These are phyloP conservation scores for Kryptolebias ocellatus DNA, from an alignment of 2,797 vertebrate genomes.

Conservation along the genomic window DNA sequence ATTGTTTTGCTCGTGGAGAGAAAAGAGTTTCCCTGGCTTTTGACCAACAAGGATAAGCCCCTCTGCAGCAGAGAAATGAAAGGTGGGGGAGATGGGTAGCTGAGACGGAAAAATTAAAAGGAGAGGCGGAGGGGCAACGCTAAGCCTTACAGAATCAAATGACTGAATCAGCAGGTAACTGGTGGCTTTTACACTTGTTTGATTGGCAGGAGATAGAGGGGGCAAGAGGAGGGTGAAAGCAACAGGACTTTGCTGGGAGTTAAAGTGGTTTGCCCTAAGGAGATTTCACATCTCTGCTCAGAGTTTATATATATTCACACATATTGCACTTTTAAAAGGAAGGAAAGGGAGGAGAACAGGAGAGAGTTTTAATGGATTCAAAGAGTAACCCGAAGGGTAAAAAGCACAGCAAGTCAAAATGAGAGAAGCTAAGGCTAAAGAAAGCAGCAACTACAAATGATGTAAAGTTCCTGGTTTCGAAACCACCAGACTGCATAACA, in stretches of 20 bases:
- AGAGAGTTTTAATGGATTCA: background rate
- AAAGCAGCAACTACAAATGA: background rate
- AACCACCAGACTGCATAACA: background rate
- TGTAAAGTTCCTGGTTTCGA: background rate
- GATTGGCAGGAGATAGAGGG: constrained; percentile 14
- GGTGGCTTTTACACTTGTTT: constrained; percentile 72
- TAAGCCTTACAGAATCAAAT: constrained; percentile 41
- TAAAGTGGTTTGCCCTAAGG: background rate
- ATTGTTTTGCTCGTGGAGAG: constrained; percentile 72
- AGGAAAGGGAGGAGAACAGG: background rate
- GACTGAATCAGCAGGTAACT: constrained; percentile 61
- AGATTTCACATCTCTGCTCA: background rate
- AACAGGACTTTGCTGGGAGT: background rate
- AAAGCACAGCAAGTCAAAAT: background rate
- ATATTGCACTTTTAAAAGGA: background rate
- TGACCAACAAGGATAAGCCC: constrained; percentile 69
- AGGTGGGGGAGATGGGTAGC: constrained; percentile 44
- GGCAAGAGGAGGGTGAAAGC: constrained; percentile 1
- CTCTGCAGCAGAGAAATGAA: constrained; percentile 51
- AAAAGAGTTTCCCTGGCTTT: constrained; percentile 75
- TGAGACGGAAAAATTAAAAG: constrained; percentile 33
- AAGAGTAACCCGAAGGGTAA: background rate
- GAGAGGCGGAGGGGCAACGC: constrained; percentile 27
- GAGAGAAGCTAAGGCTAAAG: background rate
- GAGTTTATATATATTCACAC: background rate